A percentile compares a stretch with the other conserved stretches of the same genome.
phyloP scores from a whole-genome alignment of 2,113 vertebrate genomes.

The Centropristis striata region DNA sequence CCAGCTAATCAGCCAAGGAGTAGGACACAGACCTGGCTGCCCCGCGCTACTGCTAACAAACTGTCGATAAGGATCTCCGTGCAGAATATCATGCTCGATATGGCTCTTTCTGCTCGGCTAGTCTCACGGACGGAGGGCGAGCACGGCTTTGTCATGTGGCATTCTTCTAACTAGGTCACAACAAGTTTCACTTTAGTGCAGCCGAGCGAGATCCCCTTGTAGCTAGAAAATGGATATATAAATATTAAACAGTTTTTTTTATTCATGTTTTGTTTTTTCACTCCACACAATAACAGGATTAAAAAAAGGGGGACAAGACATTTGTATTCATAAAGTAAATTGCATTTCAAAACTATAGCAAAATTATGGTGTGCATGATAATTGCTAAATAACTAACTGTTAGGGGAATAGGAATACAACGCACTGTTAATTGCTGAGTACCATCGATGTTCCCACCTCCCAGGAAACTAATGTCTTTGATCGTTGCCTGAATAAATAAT shows the following conservation, averaged over 20 bases:
- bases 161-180: constrained; percentile 83
- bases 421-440: constrained; percentile 61
- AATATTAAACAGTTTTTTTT: constrained; percentile 79
- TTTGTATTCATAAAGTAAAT: constrained; percentile 68
- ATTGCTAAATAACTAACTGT: constrained; percentile 68
- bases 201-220: constrained; percentile 69
- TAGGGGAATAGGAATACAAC: constrained; percentile 74
- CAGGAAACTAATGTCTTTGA: constrained; percentile 72
- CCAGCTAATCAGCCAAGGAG: constrained; percentile 70
- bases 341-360: constrained; percentile 56
- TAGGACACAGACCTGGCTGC: constrained; percentile 54
- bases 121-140: constrained; percentile 58
- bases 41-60: constrained; percentile 53
- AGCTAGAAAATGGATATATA: constrained; percentile 76
- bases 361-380: constrained; percentile 65
- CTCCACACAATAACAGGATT: constrained; percentile 50
- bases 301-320: constrained; percentile 43
- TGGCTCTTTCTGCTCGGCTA: constrained; percentile 75
- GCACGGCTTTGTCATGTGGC: constrained; percentile 72
- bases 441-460: constrained; percentile 46
- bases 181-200: constrained; percentile 82
- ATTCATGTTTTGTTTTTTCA: constrained; percentile 10
- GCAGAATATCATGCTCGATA: constrained; percentile 59
- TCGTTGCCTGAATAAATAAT: constrained; percentile 48
- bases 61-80: constrained; percentile 55